These are phyloP conservation scores for Drosophila planitibia DNA, from an alignment of 2,888 invertebrate genomes.

Conservation along the genomic window DNA sequence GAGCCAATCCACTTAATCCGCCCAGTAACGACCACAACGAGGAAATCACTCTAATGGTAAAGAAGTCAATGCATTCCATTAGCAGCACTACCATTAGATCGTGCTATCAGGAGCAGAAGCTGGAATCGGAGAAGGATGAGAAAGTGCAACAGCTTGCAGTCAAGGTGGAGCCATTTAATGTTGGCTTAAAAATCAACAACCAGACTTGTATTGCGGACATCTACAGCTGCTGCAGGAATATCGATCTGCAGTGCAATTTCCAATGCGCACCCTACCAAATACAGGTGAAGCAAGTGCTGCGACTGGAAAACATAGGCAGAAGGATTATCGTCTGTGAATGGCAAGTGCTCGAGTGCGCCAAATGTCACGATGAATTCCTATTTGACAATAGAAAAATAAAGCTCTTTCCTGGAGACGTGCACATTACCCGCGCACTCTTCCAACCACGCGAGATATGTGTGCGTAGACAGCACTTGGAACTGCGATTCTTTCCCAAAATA, in stretches of 20 bases:
- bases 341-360: constrained; percentile 34
- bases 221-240: constrained; percentile 14
- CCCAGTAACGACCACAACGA: constrained; percentile 6
- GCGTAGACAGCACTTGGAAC: constrained; percentile 53
- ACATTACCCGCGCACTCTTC: constrained; percentile 54
- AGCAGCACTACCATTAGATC: constrained; percentile 49
- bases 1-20: constrained; percentile 11
- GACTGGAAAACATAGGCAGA: constrained; percentile 73
- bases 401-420: constrained; percentile 65
- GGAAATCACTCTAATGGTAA: constrained; percentile 39
- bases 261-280: constrained; percentile 70
- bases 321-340: constrained; percentile 65
- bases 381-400: constrained; percentile 52
- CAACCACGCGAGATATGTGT: constrained; percentile 59
- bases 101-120: not conserved
- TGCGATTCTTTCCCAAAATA: constrained; percentile 64
- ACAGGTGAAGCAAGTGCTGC: constrained; percentile 56
- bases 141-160: not conserved
- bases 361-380: constrained; percentile 55
- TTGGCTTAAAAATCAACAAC: constrained; percentile 68
- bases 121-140: not conserved
- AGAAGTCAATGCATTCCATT: constrained; percentile 39
- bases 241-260: constrained; percentile 45
- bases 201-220: constrained; percentile 12
- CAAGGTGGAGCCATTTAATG: not conserved